phyloP scores from a whole-genome alignment of 2,888 invertebrate species.

The Galerucella pusilla region DNA sequence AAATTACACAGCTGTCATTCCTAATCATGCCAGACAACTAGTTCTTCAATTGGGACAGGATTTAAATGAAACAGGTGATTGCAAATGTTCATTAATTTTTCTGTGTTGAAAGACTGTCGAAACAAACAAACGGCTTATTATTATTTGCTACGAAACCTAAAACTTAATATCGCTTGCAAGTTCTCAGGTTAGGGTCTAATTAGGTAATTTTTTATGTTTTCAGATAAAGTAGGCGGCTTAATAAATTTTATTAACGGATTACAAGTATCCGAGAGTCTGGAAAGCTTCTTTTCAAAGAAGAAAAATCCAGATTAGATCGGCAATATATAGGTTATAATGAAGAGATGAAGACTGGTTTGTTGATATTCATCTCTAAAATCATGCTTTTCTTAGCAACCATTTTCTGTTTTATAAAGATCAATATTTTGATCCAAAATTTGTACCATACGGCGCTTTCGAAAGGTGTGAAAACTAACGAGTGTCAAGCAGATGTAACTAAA shows the following conservation, averaged over 20 bases:
- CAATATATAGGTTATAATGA: neutral
- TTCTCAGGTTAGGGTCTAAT: neutral
- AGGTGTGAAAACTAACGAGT: slow-evolving; percentile 1
- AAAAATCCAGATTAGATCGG: slow-evolving; percentile 14
- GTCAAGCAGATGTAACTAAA: neutral
- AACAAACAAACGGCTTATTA: neutral
- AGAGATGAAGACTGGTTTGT: slow-evolving; percentile 27
- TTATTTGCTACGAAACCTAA: neutral
- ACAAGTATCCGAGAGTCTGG: slow-evolving; percentile 20
- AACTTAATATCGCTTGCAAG: neutral
- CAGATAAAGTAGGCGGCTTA: slow-evolving; percentile 19
- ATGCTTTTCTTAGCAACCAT: slow-evolving; percentile 17
- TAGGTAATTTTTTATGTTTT: slow-evolving; percentile 22
- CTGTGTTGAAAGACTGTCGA: neutral
- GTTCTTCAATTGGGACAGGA: slow-evolving; percentile 90
- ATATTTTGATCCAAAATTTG: slow-evolving; percentile 1
- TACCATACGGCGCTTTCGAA: neutral
- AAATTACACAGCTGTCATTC: slow-evolving; percentile 92
- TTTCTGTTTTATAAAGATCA: slow-evolving; percentile 52
- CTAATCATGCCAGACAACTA: slow-evolving; percentile 92
- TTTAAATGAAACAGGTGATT: slow-evolving; percentile 57
- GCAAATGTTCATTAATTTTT: neutral
- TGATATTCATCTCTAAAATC: slow-evolving; percentile 25
- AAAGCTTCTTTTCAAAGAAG: slow-evolving; percentile 17
- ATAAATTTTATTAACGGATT: slow-evolving; percentile 29